Percentiles rank a stretch among this genome's conserved stretches.
Conservation (phyloP, 1,140 invertebrate genomes). For the Solenopsis fugax region DNA sequence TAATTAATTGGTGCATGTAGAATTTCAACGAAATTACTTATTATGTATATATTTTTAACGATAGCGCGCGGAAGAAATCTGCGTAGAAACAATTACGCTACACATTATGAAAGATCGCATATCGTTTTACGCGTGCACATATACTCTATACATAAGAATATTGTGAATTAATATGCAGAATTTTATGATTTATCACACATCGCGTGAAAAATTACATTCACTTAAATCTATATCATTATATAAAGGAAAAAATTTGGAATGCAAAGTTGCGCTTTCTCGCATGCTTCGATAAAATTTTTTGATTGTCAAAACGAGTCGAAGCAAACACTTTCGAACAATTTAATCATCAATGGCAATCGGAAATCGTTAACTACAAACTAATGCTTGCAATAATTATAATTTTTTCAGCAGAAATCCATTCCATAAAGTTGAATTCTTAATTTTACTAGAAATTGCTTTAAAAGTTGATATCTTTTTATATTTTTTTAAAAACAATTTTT, state of each 20-base stretch:
- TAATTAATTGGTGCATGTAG: neutral
- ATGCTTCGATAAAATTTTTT: slow-evolving; percentile 28
- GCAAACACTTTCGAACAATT: slow-evolving; percentile 13
- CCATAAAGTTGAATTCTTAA: neutral
- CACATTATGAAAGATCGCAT: neutral
- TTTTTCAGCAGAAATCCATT: slow-evolving; percentile 27
- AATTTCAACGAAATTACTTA: no score
- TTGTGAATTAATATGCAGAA: slow-evolving; percentile 35
- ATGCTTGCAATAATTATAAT: slow-evolving; percentile 32
- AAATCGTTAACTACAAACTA: slow-evolving; percentile 27
- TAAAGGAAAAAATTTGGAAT: slow-evolving; percentile 38
- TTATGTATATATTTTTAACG: neutral
- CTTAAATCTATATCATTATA: slow-evolving; percentile 9
- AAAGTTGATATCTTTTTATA: neutral
- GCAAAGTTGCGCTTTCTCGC: slow-evolving; percentile 15
- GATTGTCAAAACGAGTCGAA: slow-evolving; percentile 1
- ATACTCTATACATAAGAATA: neutral
- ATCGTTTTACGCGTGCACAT: neutral
- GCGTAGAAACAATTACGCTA: neutral
- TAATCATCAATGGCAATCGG: slow-evolving; percentile 15
- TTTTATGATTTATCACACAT: slow-evolving; percentile 14
- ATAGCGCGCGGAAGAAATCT: neutral
- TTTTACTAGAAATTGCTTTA: neutral
- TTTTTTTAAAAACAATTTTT: no score
- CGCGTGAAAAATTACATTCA: slow-evolving; percentile 12